Percentiles rank a stretch among this genome's conserved stretches.
phyloP scores from a whole-genome alignment of 2,888 invertebrate species.

The Stenodema calcarata region DNA sequence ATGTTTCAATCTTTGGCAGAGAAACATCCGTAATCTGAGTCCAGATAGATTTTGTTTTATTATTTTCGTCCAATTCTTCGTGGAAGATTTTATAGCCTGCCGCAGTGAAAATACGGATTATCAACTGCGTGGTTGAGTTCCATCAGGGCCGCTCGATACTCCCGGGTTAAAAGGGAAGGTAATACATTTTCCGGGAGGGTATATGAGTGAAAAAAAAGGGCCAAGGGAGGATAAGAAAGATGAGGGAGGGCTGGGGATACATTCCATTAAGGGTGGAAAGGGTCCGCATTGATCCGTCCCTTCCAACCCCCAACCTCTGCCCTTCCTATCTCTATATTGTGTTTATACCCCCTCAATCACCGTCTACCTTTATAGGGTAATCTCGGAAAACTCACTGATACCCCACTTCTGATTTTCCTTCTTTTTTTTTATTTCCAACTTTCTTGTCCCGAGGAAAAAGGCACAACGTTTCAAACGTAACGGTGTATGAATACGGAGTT shows the following conservation, averaged over 20 bases:
- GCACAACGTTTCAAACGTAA: background rate
- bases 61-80: too few species aligned
- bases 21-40: too few species aligned
- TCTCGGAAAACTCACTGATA: conserved; percentile 15
- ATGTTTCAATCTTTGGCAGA: too few species aligned
- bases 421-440: too few species aligned
- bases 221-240: background rate
- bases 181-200: conserved; percentile 40
- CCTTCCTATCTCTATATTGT: conserved; percentile 16
- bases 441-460: background rate
- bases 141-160: background rate
- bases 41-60: too few species aligned
- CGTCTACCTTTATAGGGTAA: conserved; percentile 42
- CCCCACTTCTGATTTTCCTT: background rate
- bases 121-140: background rate
- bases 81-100: too few species aligned
- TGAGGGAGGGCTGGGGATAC: conserved; percentile 9
- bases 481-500: background rate
- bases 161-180: conserved; percentile 22
- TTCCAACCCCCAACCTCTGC: conserved; percentile 9
- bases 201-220: conserved; percentile 29
- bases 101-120: too few species aligned
- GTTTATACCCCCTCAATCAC: conserved; percentile 39
- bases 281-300: conserved; percentile 36
- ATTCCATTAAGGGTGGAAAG: conserved; percentile 25